Evolutionary conservation across 2,888 invertebrate genomes (phyloP).

Genomic region (Brenthis daphne): DNA sequence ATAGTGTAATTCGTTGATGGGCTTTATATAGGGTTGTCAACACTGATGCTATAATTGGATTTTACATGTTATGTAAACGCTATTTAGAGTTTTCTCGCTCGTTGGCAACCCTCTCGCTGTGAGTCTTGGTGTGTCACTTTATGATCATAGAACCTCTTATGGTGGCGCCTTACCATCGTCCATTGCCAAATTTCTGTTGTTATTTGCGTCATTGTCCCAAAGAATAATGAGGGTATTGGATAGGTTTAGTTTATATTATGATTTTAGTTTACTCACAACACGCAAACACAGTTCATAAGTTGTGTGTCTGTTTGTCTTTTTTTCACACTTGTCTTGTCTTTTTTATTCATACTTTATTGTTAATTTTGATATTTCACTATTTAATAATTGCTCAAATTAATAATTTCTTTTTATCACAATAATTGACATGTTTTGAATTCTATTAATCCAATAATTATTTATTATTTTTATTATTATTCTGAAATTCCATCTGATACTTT

Average conservation of each 20-base stretch:
- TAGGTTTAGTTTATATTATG: conserved; percentile 50
- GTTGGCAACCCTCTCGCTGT: conserved; percentile 43
- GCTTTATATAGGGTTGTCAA: conserved; percentile 48
- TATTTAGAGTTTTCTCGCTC: neutral
- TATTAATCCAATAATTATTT: too few relatives aligned
- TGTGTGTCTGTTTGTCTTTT: neutral
- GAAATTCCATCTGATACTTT: too few relatives aligned
- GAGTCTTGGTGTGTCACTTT: neutral
- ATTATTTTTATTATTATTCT: too few relatives aligned
- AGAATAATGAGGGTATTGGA: conserved; percentile 67
- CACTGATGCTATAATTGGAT: neutral
- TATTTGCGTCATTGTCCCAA: conserved; percentile 69
- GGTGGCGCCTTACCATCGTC: conserved; percentile 57
- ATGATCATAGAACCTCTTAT: conserved; percentile 24
- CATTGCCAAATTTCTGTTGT: conserved; percentile 69
- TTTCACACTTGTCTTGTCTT: neutral
- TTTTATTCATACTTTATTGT: neutral
- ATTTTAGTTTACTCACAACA: neutral
- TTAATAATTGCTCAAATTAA: conserved; percentile 8
- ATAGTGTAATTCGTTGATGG: conserved; percentile 46
- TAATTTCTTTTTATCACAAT: too few relatives aligned
- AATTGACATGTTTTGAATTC: too few relatives aligned
- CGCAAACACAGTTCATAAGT: conserved; percentile 1
- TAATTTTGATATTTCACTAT: neutral
- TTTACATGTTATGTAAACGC: neutral